Evolutionary conservation across 2,888 invertebrate species (phyloP).

Genomic region (Parascotia fuliginaria): DNA sequence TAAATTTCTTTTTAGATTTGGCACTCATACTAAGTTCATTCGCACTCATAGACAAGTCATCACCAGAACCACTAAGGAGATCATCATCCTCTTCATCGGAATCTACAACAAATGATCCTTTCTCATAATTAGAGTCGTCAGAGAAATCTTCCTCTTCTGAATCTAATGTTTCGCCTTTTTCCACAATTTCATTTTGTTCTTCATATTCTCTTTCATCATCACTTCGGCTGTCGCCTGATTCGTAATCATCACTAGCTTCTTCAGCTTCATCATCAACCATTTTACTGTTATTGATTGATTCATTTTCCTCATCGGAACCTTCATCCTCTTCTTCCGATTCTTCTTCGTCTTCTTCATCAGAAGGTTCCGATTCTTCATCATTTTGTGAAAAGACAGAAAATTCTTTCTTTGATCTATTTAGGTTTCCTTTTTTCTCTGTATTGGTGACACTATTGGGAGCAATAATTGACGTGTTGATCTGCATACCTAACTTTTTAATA

Average conservation of each 20-base stretch:
- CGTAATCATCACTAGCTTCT: constrained; percentile 73
- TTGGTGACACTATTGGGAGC: constrained; percentile 44
- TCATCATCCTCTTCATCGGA: constrained; percentile 78
- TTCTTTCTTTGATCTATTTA: constrained; percentile 31
- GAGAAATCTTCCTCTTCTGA: constrained; percentile 73
- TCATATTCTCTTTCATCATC: constrained; percentile 79
- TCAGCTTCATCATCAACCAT: constrained; percentile 70
- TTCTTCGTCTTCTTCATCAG: constrained; percentile 25
- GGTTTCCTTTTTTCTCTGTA: constrained; percentile 25
- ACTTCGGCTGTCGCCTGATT: constrained; percentile 80
- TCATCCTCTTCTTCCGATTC: constrained; percentile 27
- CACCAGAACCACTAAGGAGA: constrained; percentile 73
- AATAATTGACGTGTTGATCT: constrained; percentile 66
- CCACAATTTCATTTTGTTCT: constrained; percentile 77
- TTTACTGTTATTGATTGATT: constrained; percentile 45
- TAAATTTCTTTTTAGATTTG: constrained; percentile 75
- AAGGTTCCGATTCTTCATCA: constrained; percentile 10
- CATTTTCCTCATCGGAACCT: constrained; percentile 42
- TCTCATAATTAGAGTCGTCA: constrained; percentile 77
- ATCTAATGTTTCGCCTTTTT: constrained; percentile 82
- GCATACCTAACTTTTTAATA: constrained; percentile 54
- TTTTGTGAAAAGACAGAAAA: constrained; percentile 20
- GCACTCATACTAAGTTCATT: constrained; percentile 74
- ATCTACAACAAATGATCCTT: constrained; percentile 84
- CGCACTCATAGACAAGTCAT: constrained; percentile 75